Evolutionary conservation across 2,113 vertebrate species (phyloP), one percentile per base, ranked within the genome.

Genomic region (Ascaphus truei): DNA sequence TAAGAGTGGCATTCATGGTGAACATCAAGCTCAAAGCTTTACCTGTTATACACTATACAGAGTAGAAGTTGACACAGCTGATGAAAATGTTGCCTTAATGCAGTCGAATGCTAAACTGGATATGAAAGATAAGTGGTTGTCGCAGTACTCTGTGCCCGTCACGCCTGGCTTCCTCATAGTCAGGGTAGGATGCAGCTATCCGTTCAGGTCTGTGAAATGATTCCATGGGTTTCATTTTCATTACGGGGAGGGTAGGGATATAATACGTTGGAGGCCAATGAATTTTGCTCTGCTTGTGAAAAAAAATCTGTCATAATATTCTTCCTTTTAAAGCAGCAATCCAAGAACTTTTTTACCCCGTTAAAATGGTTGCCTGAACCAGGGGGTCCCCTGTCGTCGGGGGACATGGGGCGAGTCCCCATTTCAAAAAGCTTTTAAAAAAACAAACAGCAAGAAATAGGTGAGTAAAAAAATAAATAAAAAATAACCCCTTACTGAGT

Each of bases 121-220:
- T 65, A 37, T 58, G 31, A 39, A 55, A 61, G 62, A 73, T 65
- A 51, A 55, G 58, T 45, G 56, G 56, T 48, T 67, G 45, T 66
- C 62, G 23, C 51, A 37, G 62, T 48, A 64, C 61, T 36, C 51
- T 56, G 16, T 58, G 45, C 47, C 61, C 18, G 31, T 71, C 61
- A 47, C 23, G 53, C 47, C 47, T 61, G 45, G 16, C 27, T 59
- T 64, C 43, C 34, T 71, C 11, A 58, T 58, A 69, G 59, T 53
- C 55, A 20, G 53, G 53, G 26, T 71, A 43, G 29, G 50, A 45
- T 37, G 45, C 55, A 45, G 27, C 43, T 53, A 53, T 43, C 47
- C 31, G 33, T 55, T 66, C 26, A 22, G 25, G 45, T 60, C 66
- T 33, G 36, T 26, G 45, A 63, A 45, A 59, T 31, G 36, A 65